Evolutionary conservation across 2,113 vertebrate species (phyloP).

Genomic region (Xyliphius kryptos): DNA sequence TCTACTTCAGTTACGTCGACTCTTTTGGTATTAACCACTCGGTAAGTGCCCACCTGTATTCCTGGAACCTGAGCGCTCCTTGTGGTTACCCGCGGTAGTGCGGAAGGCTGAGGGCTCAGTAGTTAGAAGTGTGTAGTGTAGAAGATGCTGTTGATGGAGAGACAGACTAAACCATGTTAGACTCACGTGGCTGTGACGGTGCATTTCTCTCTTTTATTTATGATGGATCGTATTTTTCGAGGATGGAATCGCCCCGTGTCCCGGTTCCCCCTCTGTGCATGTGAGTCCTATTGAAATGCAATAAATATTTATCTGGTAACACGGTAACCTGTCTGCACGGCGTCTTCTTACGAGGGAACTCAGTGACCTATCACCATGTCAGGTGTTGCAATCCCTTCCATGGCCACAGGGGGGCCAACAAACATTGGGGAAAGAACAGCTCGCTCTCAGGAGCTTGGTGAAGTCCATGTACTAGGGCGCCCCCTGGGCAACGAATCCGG

Average conservation of each 20-base stretch:
- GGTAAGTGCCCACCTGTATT: constrained; percentile 36
- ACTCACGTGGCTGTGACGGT: constrained; percentile 52
- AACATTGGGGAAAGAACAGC: too few relatives aligned
- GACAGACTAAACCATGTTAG: constrained; percentile 52
- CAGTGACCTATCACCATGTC: too few relatives aligned
- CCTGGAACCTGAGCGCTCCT: constrained; percentile 40
- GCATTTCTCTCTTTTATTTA: constrained; percentile 30
- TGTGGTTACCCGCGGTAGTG: neutral
- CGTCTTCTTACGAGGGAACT: too few relatives aligned
- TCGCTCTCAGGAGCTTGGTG: too few relatives aligned
- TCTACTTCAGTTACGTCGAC: constrained; percentile 67
- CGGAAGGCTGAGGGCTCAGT: neutral
- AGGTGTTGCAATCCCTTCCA: too few relatives aligned
- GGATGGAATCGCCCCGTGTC: constrained; percentile 42
- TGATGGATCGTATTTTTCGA: constrained; percentile 43
- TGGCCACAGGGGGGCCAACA: too few relatives aligned
- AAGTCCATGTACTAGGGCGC: too few relatives aligned
- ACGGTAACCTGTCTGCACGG: neutral
- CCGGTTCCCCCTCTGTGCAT: constrained; percentile 56
- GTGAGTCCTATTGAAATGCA: constrained; percentile 67
- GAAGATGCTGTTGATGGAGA: constrained; percentile 54
- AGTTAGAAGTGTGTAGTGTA: constrained; percentile 79
- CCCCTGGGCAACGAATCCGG: too few relatives aligned
- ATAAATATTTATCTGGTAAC: constrained; percentile 55
- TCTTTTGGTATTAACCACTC: constrained; percentile 34